Conservation (phyloP, 1,140 invertebrate genomes). For the Chlorops oryzae region DNA sequence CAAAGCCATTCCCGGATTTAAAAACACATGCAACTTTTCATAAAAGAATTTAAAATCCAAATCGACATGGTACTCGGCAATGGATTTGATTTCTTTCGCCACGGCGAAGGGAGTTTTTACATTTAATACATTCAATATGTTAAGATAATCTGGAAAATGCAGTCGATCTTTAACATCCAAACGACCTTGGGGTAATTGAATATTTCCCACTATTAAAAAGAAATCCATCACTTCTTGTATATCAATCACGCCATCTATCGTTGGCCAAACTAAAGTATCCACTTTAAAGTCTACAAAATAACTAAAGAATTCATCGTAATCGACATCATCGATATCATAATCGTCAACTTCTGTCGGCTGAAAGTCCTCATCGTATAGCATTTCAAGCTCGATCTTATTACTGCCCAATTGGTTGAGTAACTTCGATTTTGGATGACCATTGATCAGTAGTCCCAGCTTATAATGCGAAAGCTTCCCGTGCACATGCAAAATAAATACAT, state of each 20-base stretch:
- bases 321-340: constrained; percentile 25
- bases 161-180: constrained; percentile 52
- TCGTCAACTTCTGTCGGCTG: constrained; percentile 26
- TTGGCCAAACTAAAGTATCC: constrained; percentile 58
- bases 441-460: constrained; percentile 54
- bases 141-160: constrained; percentile 54
- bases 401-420: constrained; percentile 33
- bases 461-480: constrained; percentile 60
- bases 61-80: constrained; percentile 55
- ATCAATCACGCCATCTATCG: constrained; percentile 54
- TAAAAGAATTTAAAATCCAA: constrained; percentile 53
- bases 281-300: constrained; percentile 57
- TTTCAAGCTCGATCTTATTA: constrained; percentile 31
- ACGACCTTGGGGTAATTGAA: constrained; percentile 52
- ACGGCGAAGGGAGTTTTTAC: constrained; percentile 57
- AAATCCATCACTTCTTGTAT: constrained; percentile 55
- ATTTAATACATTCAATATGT: constrained; percentile 61
- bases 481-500: constrained; percentile 63
- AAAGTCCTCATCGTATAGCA: constrained; percentile 37
- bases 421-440: constrained; percentile 51
- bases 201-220: constrained; percentile 47
- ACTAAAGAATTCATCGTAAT: constrained; percentile 50
- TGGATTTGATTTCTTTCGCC: constrained; percentile 55
- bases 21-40: constrained; percentile 37
- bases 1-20: constrained; percentile 52